Percentiles rank a stretch among this genome's conserved stretches.
These are phyloP conservation scores for Apostichopus parvimensis DNA, from an alignment of 35 echinoderm and acorn worm species.

Conservation along the genomic window DNA sequence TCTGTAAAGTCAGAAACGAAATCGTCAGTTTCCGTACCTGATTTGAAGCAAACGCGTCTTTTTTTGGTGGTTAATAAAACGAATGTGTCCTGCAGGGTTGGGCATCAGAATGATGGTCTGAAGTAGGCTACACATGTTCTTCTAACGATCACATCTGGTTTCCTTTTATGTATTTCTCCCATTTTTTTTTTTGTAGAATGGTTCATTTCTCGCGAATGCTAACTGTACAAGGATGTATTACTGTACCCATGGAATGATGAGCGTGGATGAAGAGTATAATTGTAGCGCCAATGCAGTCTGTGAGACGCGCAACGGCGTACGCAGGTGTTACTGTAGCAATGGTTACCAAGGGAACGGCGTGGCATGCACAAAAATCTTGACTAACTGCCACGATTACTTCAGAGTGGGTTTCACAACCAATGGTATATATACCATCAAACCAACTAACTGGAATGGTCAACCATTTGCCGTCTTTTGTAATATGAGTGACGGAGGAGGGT, in stretches of 20 bases:
- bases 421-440: not conserved
- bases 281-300: constrained; percentile 14
- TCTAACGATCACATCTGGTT: no score
- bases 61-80: not conserved
- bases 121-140: no score
- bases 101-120: no score
- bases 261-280: not conserved
- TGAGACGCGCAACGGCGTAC: not conserved
- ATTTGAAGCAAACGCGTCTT: not conserved
- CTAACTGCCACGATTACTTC: not conserved
- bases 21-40: no score
- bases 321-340: constrained; percentile 7
- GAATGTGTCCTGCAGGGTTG: not conserved
- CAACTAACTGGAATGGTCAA: not conserved
- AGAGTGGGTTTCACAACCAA: not conserved
- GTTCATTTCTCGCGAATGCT: not conserved
- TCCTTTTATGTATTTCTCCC: no score
- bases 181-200: not conserved
- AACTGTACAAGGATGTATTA: not conserved
- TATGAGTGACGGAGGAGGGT: not conserved
- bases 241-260: not conserved
- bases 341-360: not conserved
- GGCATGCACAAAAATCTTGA: not conserved
- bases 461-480: not conserved
- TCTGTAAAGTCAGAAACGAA: no score